Percentiles rank a stretch among this genome's conserved stretches.
phyloP scores from a whole-genome alignment of 2,888 invertebrate genomes.

The Meta bourneti region DNA sequence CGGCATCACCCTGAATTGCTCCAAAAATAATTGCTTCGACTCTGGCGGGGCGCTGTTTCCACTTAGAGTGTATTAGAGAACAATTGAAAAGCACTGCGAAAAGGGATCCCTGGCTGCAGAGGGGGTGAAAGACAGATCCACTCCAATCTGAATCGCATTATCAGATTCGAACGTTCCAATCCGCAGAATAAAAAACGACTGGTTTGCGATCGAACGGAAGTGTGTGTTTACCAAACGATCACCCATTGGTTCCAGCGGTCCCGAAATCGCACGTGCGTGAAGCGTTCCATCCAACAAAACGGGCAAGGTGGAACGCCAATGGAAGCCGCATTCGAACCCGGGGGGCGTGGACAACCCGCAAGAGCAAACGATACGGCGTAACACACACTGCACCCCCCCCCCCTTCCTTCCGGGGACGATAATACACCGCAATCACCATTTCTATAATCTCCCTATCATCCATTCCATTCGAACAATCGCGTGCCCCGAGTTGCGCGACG shows the following conservation, averaged over 20 bases:
- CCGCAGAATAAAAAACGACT: too few relatives aligned
- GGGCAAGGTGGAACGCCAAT: background rate
- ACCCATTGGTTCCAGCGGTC: background rate
- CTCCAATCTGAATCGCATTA: too few relatives aligned
- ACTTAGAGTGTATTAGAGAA: too few relatives aligned
- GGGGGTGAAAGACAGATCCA: too few relatives aligned
- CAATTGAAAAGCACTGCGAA: too few relatives aligned
- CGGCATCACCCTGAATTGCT: too few relatives aligned
- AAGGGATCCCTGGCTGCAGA: too few relatives aligned
- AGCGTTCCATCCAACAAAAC: slow-evolving; percentile 9
- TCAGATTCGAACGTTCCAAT: too few relatives aligned
- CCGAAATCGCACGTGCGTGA: slow-evolving; percentile 5
- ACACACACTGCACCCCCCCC: background rate
- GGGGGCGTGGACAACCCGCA: slow-evolving; percentile 20
- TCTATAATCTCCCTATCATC: background rate
- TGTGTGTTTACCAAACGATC: background rate
- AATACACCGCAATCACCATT: background rate
- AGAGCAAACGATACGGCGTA: background rate
- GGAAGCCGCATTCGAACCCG: background rate
- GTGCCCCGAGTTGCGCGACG: background rate
- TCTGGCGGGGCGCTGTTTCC: too few relatives aligned
- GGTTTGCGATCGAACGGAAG: background rate
- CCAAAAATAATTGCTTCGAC: too few relatives aligned
- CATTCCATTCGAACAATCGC: background rate
- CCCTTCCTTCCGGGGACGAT: background rate